Base-by-base conservation (phyloP, 2,888 invertebrate genomes). In the Abscondita cerata region DNA sequence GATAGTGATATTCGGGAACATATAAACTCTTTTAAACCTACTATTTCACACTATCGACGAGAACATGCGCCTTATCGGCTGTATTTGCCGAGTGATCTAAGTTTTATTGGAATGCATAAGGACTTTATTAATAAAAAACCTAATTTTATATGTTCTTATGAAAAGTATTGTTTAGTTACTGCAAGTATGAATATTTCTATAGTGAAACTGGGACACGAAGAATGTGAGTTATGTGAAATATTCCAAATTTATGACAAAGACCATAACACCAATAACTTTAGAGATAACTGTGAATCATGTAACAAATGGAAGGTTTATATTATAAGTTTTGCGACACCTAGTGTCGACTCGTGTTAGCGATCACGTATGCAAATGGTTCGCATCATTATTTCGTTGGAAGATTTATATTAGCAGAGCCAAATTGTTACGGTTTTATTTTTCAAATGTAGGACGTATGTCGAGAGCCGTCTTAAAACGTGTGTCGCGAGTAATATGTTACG, bases 391-490 rank as follows among this genome's bases (percentile, higher is more conserved):
- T 60, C 31, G 47, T 12, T 65, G 65, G 55, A 50, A 25, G 18
- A 15, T 15, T 25, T 59, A 65, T 47, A 58, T 52, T n/a, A 20
- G 31, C 13, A 55, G 40, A 44, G 59, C 57, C 12, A 47, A 52
- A 16, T n/a, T n/a, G n/a, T n/a, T n/a, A n/a, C n/a, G n/a, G n/a
- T n/a, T n/a, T n/a, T n/a, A n/a, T n/a, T n/a, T n/a, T n/a, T n/a
- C n/a, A n/a, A n/a, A n/a, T n/a, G n/a, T n/a, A n/a, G n/a, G n/a
- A n/a, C n/a, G n/a, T n/a, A n/a, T n/a, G n/a, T n/a, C n/a, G n/a
- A n/a, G n/a, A n/a, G n/a, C n/a, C n/a, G n/a, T n/a, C n/a, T n/a
- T n/a, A n/a, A n/a, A n/a, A n/a, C n/a, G n/a, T n/a, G n/a, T n/a
- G n/a, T n/a, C n/a, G n/a, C n/a, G n/a, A n/a, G n/a, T n/a, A n/a